phyloP scores from a whole-genome alignment of 2,888 invertebrate species.

The Digitonthophagus gazella region DNA sequence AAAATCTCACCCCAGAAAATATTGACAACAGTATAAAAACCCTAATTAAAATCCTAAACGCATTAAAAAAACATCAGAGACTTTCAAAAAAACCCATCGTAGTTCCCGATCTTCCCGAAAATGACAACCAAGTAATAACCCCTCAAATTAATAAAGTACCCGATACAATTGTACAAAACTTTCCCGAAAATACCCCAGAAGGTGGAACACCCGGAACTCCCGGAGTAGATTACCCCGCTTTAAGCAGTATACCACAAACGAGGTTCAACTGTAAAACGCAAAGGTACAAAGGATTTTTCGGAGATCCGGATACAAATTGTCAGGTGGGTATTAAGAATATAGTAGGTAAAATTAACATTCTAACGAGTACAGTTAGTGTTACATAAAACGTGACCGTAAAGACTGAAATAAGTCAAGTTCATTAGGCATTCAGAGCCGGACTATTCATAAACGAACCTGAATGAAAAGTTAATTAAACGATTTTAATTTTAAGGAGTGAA shows the following conservation, averaged over 20 bases:
- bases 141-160: constrained; percentile 38
- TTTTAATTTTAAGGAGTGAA: not conserved
- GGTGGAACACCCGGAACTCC: constrained; percentile 68
- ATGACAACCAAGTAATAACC: constrained; percentile 40
- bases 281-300: constrained; percentile 87
- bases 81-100: constrained; percentile 43
- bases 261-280: constrained; percentile 80
- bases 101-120: constrained; percentile 44
- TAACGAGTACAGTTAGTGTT: not conserved
- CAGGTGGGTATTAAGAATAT: constrained; percentile 59
- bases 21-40: constrained; percentile 77
- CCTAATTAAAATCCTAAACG: constrained; percentile 70
- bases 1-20: constrained; percentile 72
- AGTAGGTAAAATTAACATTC: not conserved
- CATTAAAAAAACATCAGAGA: constrained; percentile 59
- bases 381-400: not conserved
- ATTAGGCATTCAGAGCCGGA: not conserved
- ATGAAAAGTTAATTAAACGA: not conserved
- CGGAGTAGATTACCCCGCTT: constrained; percentile 78
- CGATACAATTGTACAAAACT: constrained; percentile 40
- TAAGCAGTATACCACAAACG: constrained; percentile 72
- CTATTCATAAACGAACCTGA: not conserved
- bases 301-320: constrained; percentile 82
- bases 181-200: constrained; percentile 54
- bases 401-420: not conserved